Conservation (phyloP, 2,113 vertebrate species). For the Perca fluviatilis region DNA sequence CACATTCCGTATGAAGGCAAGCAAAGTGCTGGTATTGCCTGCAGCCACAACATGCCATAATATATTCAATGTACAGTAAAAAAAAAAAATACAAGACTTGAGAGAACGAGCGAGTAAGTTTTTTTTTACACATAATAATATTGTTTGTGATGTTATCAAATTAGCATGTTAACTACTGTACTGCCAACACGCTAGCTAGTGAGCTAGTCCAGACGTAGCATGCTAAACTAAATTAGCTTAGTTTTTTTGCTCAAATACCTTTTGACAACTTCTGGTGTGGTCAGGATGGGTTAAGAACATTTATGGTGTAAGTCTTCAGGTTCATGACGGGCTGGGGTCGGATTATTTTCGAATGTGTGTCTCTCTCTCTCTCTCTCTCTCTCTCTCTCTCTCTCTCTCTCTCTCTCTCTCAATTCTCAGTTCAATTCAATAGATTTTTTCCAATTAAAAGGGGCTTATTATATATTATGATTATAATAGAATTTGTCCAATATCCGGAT, state of each 20-base stretch:
- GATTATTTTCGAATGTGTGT: background rate
- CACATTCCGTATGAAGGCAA: constrained; percentile 20
- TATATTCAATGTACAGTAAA: background rate
- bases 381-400: too few relatives aligned
- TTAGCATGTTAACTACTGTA: background rate
- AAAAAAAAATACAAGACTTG: constrained; percentile 1
- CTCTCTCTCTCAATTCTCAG: too few relatives aligned
- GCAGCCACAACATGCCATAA: constrained; percentile 38
- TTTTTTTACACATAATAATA: background rate
- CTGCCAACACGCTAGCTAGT: background rate
- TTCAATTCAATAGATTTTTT: too few relatives aligned
- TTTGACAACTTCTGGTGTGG: background rate
- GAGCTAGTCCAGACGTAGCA: background rate
- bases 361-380: too few relatives aligned
- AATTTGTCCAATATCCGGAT: too few relatives aligned
- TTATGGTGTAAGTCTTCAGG: too few relatives aligned
- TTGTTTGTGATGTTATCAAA: background rate
- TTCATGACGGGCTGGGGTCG: background rate
- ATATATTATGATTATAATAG: too few relatives aligned
- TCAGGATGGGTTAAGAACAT: background rate
- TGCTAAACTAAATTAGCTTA: background rate
- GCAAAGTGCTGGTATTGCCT: constrained; percentile 27
- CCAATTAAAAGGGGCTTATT: too few relatives aligned
- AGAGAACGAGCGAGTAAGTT: background rate
- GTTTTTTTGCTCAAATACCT: background rate